Evolutionary conservation across 1,140 invertebrate species (phyloP), one percentile per base, ranked within the genome.

Genomic region (Hycleus cichorii): DNA sequence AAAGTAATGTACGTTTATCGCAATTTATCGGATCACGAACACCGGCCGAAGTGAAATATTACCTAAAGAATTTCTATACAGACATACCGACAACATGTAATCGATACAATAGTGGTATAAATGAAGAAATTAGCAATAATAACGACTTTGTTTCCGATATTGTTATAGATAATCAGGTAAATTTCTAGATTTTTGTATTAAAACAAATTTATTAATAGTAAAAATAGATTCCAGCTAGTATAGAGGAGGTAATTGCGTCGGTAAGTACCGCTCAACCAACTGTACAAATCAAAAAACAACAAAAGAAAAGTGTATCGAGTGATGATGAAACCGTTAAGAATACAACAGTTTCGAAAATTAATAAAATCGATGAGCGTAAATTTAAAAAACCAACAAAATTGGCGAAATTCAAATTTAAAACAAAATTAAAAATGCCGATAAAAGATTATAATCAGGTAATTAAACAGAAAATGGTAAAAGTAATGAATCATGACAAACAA

Each of bases 21-120:
- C 76, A 82, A 69, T 78, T 81, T 60, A 76, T 87, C 56, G 83
- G 82, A 68, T 79, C 81, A 4, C 83, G 83, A 70, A 81, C 77
- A 40, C 72, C 76, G 60, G 69, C 77, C 51, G 84, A 87, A 75
- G 81, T 86, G 11, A 81, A 78, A 63, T 77, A 76, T 65, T 81
- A 77, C 66, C 68, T 72, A 12, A 77, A 75, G 71, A 75, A 71
- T 58, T 72, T 69, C 64, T 69, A 68, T 50, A 63, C 60, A 8
- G 70, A 71, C 43, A 56, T 53, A 26, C 58, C 60, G 10, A 59
- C 38, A 18, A 44, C 47, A 18, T 45, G 45, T 25, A 55, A 39
- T 39, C 51, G 27, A 40, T 58, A 55, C 47, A 60, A 44, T 56
- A 45, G 58, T 7, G 39, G 47, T 12, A 18, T 58, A 24, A 12